Evolutionary conservation across 2,113 vertebrate genomes (phyloP).

Genomic region (Heterotilapia buettikoferi): DNA sequence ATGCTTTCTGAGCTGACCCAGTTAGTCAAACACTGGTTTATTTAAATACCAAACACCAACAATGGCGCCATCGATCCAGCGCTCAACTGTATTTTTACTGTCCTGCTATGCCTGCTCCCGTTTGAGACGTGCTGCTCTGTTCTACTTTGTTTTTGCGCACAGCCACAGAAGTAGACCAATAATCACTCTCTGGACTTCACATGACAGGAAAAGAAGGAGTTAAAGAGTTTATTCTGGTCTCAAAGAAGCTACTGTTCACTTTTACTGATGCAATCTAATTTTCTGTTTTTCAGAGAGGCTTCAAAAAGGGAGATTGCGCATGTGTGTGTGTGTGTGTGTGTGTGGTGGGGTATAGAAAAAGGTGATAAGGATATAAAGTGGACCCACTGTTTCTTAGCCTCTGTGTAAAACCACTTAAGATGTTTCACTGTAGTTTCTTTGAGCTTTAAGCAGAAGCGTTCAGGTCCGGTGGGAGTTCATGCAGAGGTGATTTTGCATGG

Average conservation of each 20-base stretch:
- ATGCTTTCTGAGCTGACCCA: slow-evolving; percentile 38
- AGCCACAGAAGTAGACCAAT: not conserved
- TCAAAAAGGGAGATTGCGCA: not conserved
- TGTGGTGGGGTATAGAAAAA: not conserved
- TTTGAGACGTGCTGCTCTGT: not conserved
- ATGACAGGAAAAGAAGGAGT: slow-evolving; percentile 9
- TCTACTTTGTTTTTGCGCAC: not conserved
- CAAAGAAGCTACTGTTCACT: slow-evolving; percentile 25
- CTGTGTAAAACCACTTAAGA: not conserved
- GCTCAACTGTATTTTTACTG: not conserved
- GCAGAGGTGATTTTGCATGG: not conserved
- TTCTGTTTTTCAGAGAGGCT: not conserved
- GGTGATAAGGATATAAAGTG: not conserved
- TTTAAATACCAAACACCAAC: slow-evolving; percentile 50
- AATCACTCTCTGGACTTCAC: slow-evolving; percentile 35
- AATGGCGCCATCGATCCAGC: not conserved
- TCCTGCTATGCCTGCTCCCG: not conserved
- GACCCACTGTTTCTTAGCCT: not conserved
- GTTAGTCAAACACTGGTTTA: slow-evolving; percentile 49
- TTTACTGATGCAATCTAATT: not conserved
- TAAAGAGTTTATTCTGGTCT: slow-evolving; percentile 45
- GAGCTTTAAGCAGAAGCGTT: not conserved
- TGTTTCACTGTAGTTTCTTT: not conserved
- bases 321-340: not conserved
- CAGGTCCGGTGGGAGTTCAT: not conserved